phyloP scores from a whole-genome alignment of 1,140 invertebrate species.

The Teleopsis dalmanni region DNA sequence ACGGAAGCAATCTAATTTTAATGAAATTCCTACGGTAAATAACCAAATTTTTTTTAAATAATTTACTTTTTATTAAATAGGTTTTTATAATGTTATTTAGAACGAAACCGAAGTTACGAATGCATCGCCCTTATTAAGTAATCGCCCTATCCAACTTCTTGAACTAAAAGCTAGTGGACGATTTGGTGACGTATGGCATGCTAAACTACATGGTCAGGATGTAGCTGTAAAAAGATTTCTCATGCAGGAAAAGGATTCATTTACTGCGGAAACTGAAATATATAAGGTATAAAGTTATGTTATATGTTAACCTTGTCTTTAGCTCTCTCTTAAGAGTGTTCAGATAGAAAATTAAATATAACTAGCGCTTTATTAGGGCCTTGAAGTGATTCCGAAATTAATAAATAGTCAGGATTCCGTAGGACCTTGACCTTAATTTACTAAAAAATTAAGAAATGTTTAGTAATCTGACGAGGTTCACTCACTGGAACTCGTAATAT shows the following conservation, averaged over 20 bases:
- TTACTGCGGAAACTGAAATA: conserved; percentile 85
- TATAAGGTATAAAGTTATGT: too few species aligned
- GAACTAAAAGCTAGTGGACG: conserved; percentile 89
- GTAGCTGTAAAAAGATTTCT: conserved; percentile 62
- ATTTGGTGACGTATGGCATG: conserved; percentile 94
- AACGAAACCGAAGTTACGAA: conserved; percentile 40
- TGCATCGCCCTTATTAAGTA: conserved; percentile 53
- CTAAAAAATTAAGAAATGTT: too few species aligned
- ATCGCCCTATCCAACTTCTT: conserved; percentile 65
- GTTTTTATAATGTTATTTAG: conserved; percentile 14
- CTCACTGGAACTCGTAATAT: too few species aligned
- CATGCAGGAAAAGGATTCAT: conserved; percentile 72
- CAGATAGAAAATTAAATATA: too few species aligned
- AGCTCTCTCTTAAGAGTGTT: not conserved
- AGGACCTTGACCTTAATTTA: too few species aligned
- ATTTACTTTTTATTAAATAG: not conserved
- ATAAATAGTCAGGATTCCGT: too few species aligned
- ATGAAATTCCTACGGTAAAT: conserved; percentile 40
- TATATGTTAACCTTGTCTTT: too few species aligned
- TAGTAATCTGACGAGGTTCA: too few species aligned
- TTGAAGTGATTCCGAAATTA: too few species aligned
- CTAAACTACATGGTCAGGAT: conserved; percentile 64
- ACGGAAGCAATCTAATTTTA: conserved; percentile 38
- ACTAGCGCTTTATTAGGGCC: not conserved
- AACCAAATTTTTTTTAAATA: not conserved